Base-by-base conservation (phyloP, 2,888 invertebrate species). In the Xestia ashworthii region DNA sequence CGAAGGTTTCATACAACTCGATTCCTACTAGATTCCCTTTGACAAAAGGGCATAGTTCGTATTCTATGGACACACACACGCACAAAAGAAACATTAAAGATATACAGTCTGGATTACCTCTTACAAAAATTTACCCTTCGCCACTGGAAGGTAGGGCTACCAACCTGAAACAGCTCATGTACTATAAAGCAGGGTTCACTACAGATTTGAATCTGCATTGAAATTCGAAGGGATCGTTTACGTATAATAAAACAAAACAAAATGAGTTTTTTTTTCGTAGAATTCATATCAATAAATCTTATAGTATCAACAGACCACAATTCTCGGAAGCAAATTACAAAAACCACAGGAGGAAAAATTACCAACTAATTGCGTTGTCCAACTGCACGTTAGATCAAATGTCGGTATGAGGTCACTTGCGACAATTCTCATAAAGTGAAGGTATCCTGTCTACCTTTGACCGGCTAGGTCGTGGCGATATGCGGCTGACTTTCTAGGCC, bases 381-480 rank as follows among this genome's bases (percentile, higher is more conserved):
- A 73, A 81, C 67, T 73, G 67, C 78, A 82, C 69, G 66, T 83
- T 84, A 84, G 85, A 80, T 84, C 75, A 76, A 82, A 86, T 82
- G 69, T 82, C 80, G 64, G 41, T 81, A 83, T 86, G 88, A 93
- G 93, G 92, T 92, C 90, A 87, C 81, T 86, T 80, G 80, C 88
- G 86, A 88, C 88, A 88, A 91, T 92, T 91, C 91, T 90, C 91
- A 85, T 89, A 90, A 89, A 95, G 95, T 93, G 95, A 95, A 95
- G 92, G 95, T 89, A 86, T 91, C 91, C 91, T 83, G 92, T 89
- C 90, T 89, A 95, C 95, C 95, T 95, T 93, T 96, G 95, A 95
- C 94, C 94, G 91, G 84, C 92, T 93, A 83, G 87, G 94, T 84
- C 83, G 80, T 80, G 93, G 93, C 93, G 89, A 80, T 90, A 93